phyloP scores from a whole-genome alignment of 2,113 vertebrate species.

The Corythornis vintsioides region DNA sequence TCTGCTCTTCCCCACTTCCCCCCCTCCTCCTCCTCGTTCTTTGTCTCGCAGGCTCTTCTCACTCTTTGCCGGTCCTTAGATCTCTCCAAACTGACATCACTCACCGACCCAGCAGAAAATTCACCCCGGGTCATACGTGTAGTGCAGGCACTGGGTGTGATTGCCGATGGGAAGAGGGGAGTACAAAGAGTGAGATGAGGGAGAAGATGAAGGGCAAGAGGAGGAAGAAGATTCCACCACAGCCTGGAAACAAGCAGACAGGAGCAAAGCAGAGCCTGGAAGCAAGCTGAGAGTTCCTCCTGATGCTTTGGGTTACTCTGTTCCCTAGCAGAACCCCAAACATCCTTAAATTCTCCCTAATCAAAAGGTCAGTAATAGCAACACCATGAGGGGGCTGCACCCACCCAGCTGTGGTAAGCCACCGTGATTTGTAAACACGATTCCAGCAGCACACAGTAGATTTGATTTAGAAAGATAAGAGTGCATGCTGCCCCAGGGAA shows the following conservation, averaged over 20 bases:
- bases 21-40: accelerated
- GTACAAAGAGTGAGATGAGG: not conserved
- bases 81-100: not conserved
- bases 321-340: not conserved
- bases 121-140: not conserved
- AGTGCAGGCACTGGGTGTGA: not conserved
- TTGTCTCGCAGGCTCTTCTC: not conserved
- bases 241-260: not conserved
- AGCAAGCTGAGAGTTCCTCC: not conserved
- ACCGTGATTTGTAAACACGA: not conserved
- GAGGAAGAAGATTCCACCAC: not conserved
- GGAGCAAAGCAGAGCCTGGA: not conserved
- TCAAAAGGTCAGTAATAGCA: not conserved
- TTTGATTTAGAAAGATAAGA: conserved; percentile 33
- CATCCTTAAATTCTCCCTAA: not conserved
- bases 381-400: not conserved
- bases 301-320: not conserved
- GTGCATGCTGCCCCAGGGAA: not conserved
- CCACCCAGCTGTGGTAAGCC: not conserved
- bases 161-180: not conserved
- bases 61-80: not conserved
- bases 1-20: not conserved
- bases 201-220: not conserved
- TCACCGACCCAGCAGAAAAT: not conserved
- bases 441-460: conserved; percentile 16